Evolutionary conservation across 2,797 vertebrate genomes (phyloP), one percentile per base, ranked within the genome.

Genomic region (Lates japonicus): DNA sequence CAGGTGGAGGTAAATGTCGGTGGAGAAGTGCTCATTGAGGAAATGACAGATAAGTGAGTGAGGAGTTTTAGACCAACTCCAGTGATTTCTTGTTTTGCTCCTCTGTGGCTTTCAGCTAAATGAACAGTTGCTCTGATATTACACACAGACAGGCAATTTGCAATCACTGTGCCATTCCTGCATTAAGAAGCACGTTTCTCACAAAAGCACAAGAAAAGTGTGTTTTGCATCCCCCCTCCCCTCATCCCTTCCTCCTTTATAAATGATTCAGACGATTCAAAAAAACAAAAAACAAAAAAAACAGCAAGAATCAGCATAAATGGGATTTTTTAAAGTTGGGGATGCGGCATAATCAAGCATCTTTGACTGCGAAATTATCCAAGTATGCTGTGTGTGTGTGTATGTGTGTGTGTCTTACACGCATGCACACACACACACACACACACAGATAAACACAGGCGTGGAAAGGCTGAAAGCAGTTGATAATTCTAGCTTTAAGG

Each of bases 291-390:
- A 67, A 29, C 61, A 55, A 69, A 39, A 64, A 80, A 85, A 80
- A 67, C 70, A 58, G 60, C 70, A 55, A 78, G 78, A 83, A 88
- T 91, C 83, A 82, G 84, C 87, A 87, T 61, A 75, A 86, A 84
- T 51, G n/a, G 11, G 67, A 78, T 61, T 77, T 85, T 77, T 71
- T 71, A 1, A 78, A 62, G 65, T 74, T 76, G 61, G 64, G 82
- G 76, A 88, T 80, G 89, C 55, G 10, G 80, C 72, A 84, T 87
- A 92, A 90, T 93, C 90, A 88, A 80, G 85, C 62, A 78, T 88
- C 80, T 87, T 90, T 90, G 83, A 89, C 78, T 80, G 73, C 58
- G 60, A 81, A 78, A 76, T 79, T n/a, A 88, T 72, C 39, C 35
- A 16, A 20, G 49, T 73, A 39, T 39, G 25, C 19, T 44, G 44